phyloP scores from a whole-genome alignment of 2,888 invertebrate species.

The Serripes groenlandicus region DNA sequence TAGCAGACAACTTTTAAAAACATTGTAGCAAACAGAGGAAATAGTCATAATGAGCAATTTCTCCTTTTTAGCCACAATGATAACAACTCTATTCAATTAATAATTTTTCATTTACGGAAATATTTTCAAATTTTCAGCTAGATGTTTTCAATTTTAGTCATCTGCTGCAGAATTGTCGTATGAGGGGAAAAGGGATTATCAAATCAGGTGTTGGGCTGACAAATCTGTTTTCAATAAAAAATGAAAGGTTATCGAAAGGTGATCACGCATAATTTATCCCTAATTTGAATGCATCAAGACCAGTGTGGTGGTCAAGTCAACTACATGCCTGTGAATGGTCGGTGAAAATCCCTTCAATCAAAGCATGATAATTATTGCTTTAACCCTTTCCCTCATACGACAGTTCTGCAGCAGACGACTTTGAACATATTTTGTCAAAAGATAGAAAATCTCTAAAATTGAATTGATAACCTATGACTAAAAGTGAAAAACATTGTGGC shows the following conservation, averaged over 20 bases:
- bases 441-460: no score
- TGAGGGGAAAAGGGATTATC: no score
- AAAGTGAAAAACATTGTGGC: no score
- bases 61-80: neutral
- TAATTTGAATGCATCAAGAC: conserved; percentile 6
- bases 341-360: conserved; percentile 3
- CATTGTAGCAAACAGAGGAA: neutral
- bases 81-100: neutral
- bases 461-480: no score
- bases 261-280: conserved; percentile 27
- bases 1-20: neutral
- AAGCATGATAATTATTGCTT: no score
- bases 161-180: no score
- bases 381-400: no score
- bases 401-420: no score
- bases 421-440: no score
- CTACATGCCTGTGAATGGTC: neutral
- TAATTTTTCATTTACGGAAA: neutral
- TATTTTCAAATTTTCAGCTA: neutral
- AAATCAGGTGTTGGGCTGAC: no score
- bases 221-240: neutral
- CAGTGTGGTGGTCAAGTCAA: conserved; percentile 5
- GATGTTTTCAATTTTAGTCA: neutral
- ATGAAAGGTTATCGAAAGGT: conserved; percentile 19
- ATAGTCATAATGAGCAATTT: neutral